These are phyloP conservation scores for Strigamia crassipes DNA, from an alignment of 2,888 invertebrate species.

Conservation along the genomic window DNA sequence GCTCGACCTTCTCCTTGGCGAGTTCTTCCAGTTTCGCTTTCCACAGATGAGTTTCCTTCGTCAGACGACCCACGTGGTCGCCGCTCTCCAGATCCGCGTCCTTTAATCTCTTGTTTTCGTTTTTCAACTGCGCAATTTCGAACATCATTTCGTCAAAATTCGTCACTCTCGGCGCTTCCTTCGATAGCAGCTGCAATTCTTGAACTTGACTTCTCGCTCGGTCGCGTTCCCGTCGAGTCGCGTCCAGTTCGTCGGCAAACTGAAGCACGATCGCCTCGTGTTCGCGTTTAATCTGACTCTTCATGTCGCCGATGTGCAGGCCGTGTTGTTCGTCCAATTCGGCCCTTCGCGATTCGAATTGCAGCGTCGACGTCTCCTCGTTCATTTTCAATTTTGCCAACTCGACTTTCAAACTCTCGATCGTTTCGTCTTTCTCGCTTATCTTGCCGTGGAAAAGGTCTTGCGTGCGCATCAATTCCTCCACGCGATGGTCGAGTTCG, in stretches of 20 bases:
- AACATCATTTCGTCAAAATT: slow-evolving; percentile 27
- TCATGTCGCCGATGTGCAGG: background rate
- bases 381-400: background rate
- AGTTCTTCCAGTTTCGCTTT: background rate
- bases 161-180: background rate
- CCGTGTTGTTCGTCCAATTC: slow-evolving; percentile 46
- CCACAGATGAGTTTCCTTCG: background rate
- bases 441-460: background rate
- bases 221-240: background rate
- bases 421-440: background rate
- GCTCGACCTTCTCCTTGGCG: background rate
- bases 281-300: background rate
- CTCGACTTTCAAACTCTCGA: background rate
- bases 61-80: background rate
- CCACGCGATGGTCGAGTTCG: background rate
- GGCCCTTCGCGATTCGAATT: background rate
- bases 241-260: background rate
- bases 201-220: background rate
- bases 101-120: slow-evolving; percentile 35
- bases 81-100: background rate
- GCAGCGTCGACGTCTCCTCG: background rate
- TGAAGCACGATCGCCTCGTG: background rate
- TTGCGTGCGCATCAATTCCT: background rate
- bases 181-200: background rate
- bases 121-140: slow-evolving; percentile 34